phyloP scores from a whole-genome alignment of 2,797 vertebrate genomes.

The Cossypha polioptera region DNA sequence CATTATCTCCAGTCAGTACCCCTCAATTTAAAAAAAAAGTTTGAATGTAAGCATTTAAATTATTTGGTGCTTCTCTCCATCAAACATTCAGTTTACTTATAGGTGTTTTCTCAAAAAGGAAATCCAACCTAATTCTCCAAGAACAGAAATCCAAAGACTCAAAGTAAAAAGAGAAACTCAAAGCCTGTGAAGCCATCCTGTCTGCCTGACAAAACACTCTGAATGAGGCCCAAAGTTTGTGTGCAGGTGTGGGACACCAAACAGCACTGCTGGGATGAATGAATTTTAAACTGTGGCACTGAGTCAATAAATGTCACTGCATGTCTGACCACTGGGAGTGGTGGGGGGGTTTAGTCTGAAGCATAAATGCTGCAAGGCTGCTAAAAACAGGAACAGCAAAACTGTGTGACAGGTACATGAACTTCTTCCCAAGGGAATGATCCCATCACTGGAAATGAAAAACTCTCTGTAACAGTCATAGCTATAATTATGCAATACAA shows the following conservation, averaged over 20 bases:
- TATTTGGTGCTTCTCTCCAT: neutral
- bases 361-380: neutral
- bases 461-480: constrained; percentile 1
- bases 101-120: neutral
- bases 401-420: constrained; percentile 30
- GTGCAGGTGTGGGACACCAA: neutral
- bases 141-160: neutral
- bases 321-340: neutral
- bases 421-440: neutral
- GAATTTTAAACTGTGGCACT: neutral
- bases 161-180: neutral
- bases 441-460: neutral
- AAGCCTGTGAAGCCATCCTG: neutral
- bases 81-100: neutral
- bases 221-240: too few relatives aligned
- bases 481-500: constrained; percentile 38
- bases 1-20: neutral
- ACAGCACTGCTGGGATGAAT: neutral
- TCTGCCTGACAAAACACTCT: neutral
- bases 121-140: neutral
- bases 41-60: neutral
- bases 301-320: neutral
- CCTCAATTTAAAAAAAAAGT: neutral
- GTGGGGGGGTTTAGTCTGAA: neutral
- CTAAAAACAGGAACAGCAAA: neutral